Conservation (phyloP, 1,140 invertebrate species). For the Elysia chlorotica region DNA sequence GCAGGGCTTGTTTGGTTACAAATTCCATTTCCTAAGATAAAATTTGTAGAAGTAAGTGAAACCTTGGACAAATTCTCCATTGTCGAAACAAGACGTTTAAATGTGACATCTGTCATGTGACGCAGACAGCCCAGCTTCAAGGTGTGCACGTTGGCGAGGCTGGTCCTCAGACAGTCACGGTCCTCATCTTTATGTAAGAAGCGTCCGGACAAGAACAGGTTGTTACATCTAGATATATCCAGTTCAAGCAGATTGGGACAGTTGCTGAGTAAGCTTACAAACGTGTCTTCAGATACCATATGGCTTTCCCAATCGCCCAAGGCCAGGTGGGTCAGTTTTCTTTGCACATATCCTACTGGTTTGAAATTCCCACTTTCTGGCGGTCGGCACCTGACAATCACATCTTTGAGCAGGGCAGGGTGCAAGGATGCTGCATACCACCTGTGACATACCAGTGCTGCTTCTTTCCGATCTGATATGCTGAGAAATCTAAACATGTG, state of each 20-base stretch:
- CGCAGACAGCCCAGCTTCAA: slow-evolving; percentile 8
- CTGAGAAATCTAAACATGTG: slow-evolving; percentile 53
- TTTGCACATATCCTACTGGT: neutral
- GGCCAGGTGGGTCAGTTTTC: slow-evolving; percentile 10
- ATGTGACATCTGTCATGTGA: slow-evolving; percentile 18
- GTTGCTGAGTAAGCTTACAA: neutral
- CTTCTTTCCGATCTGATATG: slow-evolving; percentile 56
- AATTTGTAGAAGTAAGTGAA: slow-evolving; percentile 12
- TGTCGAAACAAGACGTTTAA: neutral
- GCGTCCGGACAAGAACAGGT: slow-evolving; percentile 5
- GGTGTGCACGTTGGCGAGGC: neutral
- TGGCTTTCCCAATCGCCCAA: slow-evolving; percentile 3
- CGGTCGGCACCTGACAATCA: slow-evolving; percentile 39
- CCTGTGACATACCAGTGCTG: slow-evolving; percentile 42
- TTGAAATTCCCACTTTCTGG: neutral
- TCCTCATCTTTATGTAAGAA: neutral
- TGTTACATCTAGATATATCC: slow-evolving; percentile 12
- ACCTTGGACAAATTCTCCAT: slow-evolving; percentile 3
- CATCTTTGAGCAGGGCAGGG: slow-evolving; percentile 49
- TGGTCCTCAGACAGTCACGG: neutral
- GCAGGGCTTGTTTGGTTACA: neutral
- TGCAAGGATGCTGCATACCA: slow-evolving; percentile 59
- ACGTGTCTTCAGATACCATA: neutral
- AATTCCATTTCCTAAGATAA: slow-evolving; percentile 9
- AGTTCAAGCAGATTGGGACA: slow-evolving; percentile 1